A percentile compares a stretch with the other conserved stretches of the same genome.
These are phyloP conservation scores for Diadegma fenestrale DNA, from an alignment of 2,888 invertebrate genomes.

Conservation along the genomic window DNA sequence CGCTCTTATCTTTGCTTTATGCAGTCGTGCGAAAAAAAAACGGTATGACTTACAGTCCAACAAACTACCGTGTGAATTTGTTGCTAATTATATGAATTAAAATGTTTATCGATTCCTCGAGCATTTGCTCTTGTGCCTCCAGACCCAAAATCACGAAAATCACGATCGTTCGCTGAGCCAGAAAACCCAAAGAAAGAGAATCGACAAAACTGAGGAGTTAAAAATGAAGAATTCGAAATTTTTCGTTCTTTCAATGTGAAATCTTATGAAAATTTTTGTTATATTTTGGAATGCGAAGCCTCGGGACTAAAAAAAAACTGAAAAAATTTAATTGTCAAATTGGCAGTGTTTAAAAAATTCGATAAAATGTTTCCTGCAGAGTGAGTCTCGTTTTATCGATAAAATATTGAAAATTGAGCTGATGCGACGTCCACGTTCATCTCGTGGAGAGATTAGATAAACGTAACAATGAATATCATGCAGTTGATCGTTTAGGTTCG, in stretches of 20 bases:
- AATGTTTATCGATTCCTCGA: not conserved
- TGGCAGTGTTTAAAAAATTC: not conserved
- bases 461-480: constrained; percentile 37
- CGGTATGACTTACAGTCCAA: not conserved
- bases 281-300: not conserved
- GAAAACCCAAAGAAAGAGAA: not conserved
- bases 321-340: not conserved
- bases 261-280: not conserved
- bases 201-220: not conserved
- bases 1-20: constrained; percentile 6
- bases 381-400: not conserved
- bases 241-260: not conserved
- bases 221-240: not conserved
- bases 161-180: not conserved
- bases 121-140: not conserved
- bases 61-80: not conserved
- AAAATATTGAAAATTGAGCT: not conserved
- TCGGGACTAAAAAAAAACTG: not conserved
- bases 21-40: not conserved
- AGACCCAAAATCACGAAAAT: not conserved
- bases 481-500: constrained; percentile 55
- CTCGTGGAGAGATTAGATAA: constrained; percentile 44
- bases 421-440: not conserved
- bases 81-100: not conserved
- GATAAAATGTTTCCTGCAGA: not conserved